Conservation (phyloP, 2,113 vertebrate genomes). For the Mustelus asterias region DNA sequence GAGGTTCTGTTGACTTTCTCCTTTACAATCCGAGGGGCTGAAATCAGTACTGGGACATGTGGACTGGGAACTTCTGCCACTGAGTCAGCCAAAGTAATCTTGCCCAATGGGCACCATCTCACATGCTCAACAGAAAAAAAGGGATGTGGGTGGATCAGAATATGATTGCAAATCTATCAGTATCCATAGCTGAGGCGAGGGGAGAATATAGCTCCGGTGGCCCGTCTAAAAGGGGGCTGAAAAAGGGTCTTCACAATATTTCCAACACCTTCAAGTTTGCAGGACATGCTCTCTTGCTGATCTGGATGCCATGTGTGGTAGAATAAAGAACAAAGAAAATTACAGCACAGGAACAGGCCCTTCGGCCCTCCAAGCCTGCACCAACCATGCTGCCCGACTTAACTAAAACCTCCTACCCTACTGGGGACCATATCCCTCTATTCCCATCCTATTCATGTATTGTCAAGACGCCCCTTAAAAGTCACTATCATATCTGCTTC, state of each 20-base stretch:
- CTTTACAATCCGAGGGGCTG: background rate
- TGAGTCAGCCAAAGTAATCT: background rate
- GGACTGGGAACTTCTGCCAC: background rate
- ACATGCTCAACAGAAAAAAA: background rate
- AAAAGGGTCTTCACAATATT: background rate
- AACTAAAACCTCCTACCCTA: too few species aligned
- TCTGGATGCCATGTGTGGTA: background rate
- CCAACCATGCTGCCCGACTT: too few species aligned
- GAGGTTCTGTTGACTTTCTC: background rate
- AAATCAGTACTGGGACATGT: background rate
- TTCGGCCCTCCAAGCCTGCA: too few species aligned
- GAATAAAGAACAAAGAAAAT: too few species aligned
- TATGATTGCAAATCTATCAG: background rate
- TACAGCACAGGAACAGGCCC: too few species aligned
- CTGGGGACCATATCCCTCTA: too few species aligned
- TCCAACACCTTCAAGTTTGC: background rate
- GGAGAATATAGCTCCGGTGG: too few species aligned
- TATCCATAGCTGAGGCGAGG: background rate
- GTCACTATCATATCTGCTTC: too few species aligned
- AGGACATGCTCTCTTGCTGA: background rate
- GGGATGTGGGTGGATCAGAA: background rate
- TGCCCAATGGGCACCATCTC: background rate
- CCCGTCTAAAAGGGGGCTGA: background rate
- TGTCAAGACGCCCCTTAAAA: too few species aligned
- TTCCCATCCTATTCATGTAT: too few species aligned